phyloP scores from a whole-genome alignment of 2,797 vertebrate species.

The Ibycter americanus region DNA sequence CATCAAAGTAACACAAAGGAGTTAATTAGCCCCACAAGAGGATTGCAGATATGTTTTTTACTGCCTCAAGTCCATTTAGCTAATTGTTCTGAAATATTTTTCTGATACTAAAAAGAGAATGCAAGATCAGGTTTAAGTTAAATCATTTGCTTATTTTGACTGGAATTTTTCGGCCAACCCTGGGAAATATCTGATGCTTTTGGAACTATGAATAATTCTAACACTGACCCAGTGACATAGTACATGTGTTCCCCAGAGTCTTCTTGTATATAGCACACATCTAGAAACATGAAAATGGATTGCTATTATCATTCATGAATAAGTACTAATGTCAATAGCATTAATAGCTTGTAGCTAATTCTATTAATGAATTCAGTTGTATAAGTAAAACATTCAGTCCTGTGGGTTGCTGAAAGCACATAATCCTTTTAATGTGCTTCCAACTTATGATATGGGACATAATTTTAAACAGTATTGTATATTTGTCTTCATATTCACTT shows the following conservation, averaged over 20 bases:
- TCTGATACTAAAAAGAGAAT: neutral
- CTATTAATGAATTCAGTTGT: neutral
- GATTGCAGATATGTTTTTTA: neutral
- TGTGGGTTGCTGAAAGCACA: neutral
- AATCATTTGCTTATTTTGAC: neutral
- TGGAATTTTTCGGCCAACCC: neutral
- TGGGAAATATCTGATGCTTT: neutral
- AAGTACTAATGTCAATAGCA: neutral
- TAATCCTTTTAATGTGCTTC: neutral
- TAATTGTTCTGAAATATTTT: neutral
- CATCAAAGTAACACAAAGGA: conserved; percentile 9
- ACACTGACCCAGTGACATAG: neutral
- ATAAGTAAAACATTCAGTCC: neutral
- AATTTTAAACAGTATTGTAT: neutral
- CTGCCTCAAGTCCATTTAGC: neutral
- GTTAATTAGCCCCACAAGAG: neutral
- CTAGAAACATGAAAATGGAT: neutral
- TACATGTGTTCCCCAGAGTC: neutral
- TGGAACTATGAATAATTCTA: neutral
- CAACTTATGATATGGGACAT: neutral
- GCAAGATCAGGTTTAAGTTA: neutral
- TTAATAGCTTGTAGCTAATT: neutral
- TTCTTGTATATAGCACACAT: neutral
- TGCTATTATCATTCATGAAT: neutral
- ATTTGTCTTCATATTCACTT: neutral